These are phyloP conservation scores for Caerostris extrusa DNA, from an alignment of 1,140 invertebrate genomes.

Conservation along the genomic window DNA sequence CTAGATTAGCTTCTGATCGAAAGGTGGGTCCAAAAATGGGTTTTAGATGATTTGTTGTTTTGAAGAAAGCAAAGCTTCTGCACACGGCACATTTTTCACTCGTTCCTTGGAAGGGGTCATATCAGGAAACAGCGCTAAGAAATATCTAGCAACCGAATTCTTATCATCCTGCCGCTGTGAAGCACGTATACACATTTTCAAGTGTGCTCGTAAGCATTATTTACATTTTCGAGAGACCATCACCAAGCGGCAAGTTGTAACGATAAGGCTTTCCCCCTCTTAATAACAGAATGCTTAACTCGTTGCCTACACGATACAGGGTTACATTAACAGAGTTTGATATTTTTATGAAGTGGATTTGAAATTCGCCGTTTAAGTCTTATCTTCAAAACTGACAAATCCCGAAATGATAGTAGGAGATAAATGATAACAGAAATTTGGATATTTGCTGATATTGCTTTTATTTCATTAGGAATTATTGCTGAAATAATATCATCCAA, in stretches of 20 bases:
- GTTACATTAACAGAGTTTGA: no score
- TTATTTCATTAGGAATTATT: no score
- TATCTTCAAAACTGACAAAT: no score
- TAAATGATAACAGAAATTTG: no score
- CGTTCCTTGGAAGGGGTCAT: not conserved
- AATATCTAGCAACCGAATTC: not conserved
- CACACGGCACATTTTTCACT: slow-evolving; percentile 21
- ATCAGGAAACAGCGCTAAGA: not conserved
- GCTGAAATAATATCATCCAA: no score
- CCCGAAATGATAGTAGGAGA: no score
- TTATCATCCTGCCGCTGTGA: not conserved
- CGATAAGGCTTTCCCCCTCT: not conserved
- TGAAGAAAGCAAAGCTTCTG: not conserved
- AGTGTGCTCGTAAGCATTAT: not conserved
- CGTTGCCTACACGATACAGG: no score
- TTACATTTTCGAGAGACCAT: not conserved
- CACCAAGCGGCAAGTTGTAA: not conserved
- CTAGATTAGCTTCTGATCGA: not conserved
- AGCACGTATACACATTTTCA: not conserved
- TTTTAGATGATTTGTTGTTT: not conserved
- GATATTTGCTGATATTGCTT: no score
- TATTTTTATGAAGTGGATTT: no score
- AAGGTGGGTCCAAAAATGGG: no score
- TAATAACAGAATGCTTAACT: not conserved
- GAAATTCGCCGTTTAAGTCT: no score